Conservation (phyloP, 2,888 invertebrate genomes). For the Macrosiphum euphorbiae region DNA sequence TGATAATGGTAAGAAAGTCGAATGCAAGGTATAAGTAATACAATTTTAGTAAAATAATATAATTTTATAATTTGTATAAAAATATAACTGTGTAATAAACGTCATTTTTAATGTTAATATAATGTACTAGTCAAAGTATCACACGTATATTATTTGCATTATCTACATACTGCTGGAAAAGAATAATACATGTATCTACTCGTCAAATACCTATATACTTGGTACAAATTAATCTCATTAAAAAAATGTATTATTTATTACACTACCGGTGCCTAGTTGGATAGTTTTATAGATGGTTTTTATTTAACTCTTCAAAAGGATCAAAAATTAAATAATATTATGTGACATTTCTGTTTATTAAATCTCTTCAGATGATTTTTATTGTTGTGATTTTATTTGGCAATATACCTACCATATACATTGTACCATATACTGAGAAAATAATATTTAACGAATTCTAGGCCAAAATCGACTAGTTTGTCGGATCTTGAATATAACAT, state of each 20-base stretch:
- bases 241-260: background rate
- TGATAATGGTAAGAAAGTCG: background rate
- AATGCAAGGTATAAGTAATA: background rate
- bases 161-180: no score
- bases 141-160: background rate
- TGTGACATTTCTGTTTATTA: background rate
- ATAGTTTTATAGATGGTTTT: background rate
- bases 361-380: background rate
- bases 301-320: background rate
- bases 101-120: background rate
- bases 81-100: no score
- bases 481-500: background rate
- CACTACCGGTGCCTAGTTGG: background rate
- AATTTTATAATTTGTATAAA: no score
- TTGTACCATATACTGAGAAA: background rate
- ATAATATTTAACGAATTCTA: background rate
- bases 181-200: no score
- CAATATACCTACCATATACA: no score
- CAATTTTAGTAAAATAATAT: no score
- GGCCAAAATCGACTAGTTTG: background rate
- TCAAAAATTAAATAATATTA: background rate
- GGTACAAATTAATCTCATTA: background rate
- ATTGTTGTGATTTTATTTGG: background rate
- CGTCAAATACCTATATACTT: no score
- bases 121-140: background rate